Percentiles rank a stretch among this genome's conserved stretches.
These are phyloP conservation scores for Papilio elwesi DNA, from an alignment of 2,888 invertebrate species.

Conservation along the genomic window DNA sequence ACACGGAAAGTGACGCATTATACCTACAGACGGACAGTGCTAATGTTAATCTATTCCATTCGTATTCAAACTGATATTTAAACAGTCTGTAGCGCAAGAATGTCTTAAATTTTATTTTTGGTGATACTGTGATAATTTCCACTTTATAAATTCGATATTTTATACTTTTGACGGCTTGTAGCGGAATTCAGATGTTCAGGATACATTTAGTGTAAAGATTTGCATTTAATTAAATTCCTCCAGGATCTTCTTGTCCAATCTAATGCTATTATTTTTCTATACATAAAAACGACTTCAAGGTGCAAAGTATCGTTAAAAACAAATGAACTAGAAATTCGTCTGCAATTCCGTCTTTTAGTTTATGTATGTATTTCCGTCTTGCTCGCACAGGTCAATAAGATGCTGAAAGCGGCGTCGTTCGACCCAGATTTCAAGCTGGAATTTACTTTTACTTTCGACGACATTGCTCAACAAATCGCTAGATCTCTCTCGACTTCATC, in stretches of 20 bases:
- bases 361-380: slow-evolving; percentile 23
- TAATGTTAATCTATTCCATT: slow-evolving; percentile 43
- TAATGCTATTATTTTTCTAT: slow-evolving; percentile 13
- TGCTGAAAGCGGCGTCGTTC: slow-evolving; percentile 15
- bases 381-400: slow-evolving; percentile 37
- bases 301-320: background rate
- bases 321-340: background rate
- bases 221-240: background rate
- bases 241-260: background rate
- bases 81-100: background rate
- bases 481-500: slow-evolving; percentile 11
- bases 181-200: background rate
- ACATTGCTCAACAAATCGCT: slow-evolving; percentile 23
- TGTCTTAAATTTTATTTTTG: background rate
- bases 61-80: slow-evolving; percentile 8
- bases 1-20: slow-evolving; percentile 45
- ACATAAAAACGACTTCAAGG: background rate
- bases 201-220: background rate
- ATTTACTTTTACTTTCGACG: slow-evolving; percentile 30
- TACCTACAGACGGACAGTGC: slow-evolving; percentile 50
- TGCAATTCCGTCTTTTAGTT: background rate
- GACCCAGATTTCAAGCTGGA: slow-evolving; percentile 28
- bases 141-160: background rate
- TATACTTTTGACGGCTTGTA: background rate
- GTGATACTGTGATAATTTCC: background rate